Percentiles rank a stretch among this genome's conserved stretches.
Conservation (phyloP, 1,140 invertebrate species). For the Drosophila rhopaloa region DNA sequence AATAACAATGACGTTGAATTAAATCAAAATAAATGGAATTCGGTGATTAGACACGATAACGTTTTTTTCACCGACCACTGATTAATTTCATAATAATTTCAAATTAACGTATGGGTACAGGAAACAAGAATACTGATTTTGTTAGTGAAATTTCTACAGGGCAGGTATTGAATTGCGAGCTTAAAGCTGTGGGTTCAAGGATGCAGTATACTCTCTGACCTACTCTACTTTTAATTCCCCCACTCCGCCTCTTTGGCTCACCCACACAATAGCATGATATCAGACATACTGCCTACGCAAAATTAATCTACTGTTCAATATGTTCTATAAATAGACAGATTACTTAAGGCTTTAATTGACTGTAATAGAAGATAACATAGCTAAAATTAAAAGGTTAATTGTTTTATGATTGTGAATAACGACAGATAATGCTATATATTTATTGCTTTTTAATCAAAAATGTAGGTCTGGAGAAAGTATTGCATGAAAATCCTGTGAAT, state of each 20-base stretch:
- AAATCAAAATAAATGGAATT: slow-evolving; percentile 14
- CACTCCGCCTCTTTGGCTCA: background rate
- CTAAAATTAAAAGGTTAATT: slow-evolving; percentile 9
- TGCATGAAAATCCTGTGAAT: slow-evolving; percentile 1
- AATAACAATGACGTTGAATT: slow-evolving; percentile 25
- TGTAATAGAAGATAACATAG: slow-evolving; percentile 29
- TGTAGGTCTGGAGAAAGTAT: slow-evolving; percentile 11
- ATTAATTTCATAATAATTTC: slow-evolving; percentile 30
- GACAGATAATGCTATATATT: slow-evolving; percentile 6
- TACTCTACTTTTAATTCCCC: slow-evolving; percentile 28
- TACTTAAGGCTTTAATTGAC: slow-evolving; percentile 18
- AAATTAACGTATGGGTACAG: background rate
- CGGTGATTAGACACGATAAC: slow-evolving; percentile 39
- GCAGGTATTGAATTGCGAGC: background rate
- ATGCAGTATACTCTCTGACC: slow-evolving; percentile 51
- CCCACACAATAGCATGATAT: slow-evolving; percentile 12
- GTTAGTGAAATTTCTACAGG: slow-evolving; percentile 6
- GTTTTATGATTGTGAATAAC: slow-evolving; percentile 1
- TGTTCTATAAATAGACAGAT: slow-evolving; percentile 13
- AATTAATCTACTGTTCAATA: slow-evolving; percentile 25
- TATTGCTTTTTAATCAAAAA: slow-evolving; percentile 3
- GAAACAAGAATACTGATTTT: background rate
- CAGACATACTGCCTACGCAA: slow-evolving; percentile 3
- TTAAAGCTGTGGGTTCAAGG: slow-evolving; percentile 40
- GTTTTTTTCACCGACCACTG: slow-evolving; percentile 13